Base-by-base conservation (phyloP, 2,113 vertebrate genomes). In the Callaeas wilsoni region DNA sequence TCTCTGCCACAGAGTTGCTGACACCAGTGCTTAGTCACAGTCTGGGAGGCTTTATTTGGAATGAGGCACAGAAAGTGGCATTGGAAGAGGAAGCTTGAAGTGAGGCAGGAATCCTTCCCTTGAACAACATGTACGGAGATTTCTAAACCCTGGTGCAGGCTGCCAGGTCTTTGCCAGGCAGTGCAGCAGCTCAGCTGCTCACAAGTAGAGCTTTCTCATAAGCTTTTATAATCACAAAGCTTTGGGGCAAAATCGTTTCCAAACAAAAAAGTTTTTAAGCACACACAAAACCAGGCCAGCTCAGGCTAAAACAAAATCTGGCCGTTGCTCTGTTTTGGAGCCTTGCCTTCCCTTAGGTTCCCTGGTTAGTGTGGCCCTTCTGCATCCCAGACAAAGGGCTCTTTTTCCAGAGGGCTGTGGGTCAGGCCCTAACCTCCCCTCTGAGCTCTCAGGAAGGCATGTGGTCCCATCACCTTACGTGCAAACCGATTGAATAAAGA, bases 121-220 rank as follows among this genome's bases (percentile, higher is more conserved):
- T n/a, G 74, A 89, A 94, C 95, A 96, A 50, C 70, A 13, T 79
- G 81, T 92, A 84, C 46, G 0, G 84, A 92, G 95, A 75, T 94
- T 95, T 95, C 94, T 91, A 93, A 94, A 82, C 87, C 67, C 70
- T 30, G 20, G 63, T 80, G 81, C 33, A 37, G 74, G 87, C 86
- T 96, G 94, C 95, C 94, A 96, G 96, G 93, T 89, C 95, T 96
- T 94, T 96, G 89, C 96, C 91, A 94, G 93, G 94, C 96, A 84
- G 93, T 65, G 70, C 87, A 87, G 81, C 88, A 93, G 96, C 96
- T 96, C 92, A 95, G 94, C 96, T 89, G 93, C 94, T 95, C 86
- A 96, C 94, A 96, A 96, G 90, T 30, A 82, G 80, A 82, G 77
- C 94, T 92, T 95, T 97, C 90, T 95, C 89, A 39, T 88, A 82